Evolutionary conservation across 2,113 vertebrate species (phyloP).

Genomic region (Piaya cayana): DNA sequence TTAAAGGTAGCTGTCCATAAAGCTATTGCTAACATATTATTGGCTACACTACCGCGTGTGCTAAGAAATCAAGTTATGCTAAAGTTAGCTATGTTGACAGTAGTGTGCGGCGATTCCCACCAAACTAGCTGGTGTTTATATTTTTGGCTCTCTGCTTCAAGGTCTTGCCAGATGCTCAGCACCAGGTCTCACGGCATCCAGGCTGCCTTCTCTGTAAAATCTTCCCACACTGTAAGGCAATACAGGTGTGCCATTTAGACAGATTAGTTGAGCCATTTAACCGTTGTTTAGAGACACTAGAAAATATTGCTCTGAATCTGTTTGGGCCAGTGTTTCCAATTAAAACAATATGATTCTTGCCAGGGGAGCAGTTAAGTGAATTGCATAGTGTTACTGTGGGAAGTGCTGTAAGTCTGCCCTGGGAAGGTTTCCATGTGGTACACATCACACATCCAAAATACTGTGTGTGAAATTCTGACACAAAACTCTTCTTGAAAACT

Average conservation of each 20-base stretch:
- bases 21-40: too few species aligned
- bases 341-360: not conserved
- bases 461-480: not conserved
- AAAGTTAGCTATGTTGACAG: too few species aligned
- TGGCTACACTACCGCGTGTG: too few species aligned
- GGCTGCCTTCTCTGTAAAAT: too few species aligned
- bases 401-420: not conserved
- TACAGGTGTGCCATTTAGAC: not conserved
- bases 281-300: not conserved
- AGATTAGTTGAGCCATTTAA: constrained; percentile 7
- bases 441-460: not conserved
- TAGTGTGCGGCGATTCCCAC: too few species aligned
- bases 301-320: constrained; percentile 10
- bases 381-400: not conserved
- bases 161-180: too few species aligned
- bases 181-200: too few species aligned
- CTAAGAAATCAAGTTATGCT: too few species aligned
- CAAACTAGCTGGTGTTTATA: too few species aligned
- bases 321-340: not conserved
- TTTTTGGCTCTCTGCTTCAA: too few species aligned
- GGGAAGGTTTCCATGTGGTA: not conserved
- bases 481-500: not conserved
- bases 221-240: too few species aligned
- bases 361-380: not conserved
- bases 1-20: too few species aligned